phyloP scores from a whole-genome alignment of 1,140 invertebrate genomes.

The Drosophila prosaltans region DNA sequence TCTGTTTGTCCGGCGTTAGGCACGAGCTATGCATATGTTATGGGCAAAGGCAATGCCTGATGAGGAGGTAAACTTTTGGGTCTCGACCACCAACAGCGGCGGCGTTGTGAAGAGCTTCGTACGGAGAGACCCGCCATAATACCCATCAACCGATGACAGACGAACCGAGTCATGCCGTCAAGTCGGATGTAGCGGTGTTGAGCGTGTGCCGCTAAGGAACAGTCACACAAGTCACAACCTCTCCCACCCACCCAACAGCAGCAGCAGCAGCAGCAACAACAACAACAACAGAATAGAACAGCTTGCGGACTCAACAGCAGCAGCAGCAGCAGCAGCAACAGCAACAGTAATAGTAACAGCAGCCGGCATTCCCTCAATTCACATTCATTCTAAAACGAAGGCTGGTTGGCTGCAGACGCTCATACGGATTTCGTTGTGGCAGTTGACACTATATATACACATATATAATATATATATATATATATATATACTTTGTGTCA shows the following conservation, averaged over 20 bases:
- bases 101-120: background rate
- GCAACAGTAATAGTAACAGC: background rate
- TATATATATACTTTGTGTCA: background rate
- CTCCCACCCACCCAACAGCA: constrained; percentile 14
- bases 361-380: constrained; percentile 26
- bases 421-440: constrained; percentile 38
- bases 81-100: constrained; percentile 44
- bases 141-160: background rate
- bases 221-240: background rate
- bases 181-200: constrained; percentile 54
- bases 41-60: background rate
- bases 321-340: constrained; percentile 20
- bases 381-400: constrained; percentile 69
- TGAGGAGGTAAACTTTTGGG: background rate
- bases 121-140: background rate
- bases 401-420: constrained; percentile 66
- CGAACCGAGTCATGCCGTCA: constrained; percentile 26
- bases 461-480: constrained; percentile 1
- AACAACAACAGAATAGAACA: constrained; percentile 9
- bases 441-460: background rate
- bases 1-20: constrained; percentile 18
- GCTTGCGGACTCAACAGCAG: constrained; percentile 22
- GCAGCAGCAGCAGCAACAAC: constrained; percentile 18
- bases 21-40: constrained; percentile 50
- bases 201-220: constrained; percentile 24